Evolutionary conservation across 1,140 invertebrate genomes (phyloP), one percentile per base, ranked within the genome.

Genomic region (Saccostrea echinata): DNA sequence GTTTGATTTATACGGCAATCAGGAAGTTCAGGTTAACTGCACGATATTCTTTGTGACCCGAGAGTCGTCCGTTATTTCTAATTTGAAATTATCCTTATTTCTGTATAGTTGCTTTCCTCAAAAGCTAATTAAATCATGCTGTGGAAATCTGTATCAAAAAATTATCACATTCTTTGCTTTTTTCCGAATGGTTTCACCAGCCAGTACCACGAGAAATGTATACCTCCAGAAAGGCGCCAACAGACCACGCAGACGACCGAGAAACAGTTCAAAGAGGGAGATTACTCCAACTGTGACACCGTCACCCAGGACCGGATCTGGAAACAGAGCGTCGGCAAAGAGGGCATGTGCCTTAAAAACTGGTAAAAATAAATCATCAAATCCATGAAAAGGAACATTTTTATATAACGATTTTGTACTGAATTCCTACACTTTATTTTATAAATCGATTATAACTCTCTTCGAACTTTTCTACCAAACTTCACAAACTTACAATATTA

Each of bases 271-370:
- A 88, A 87, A 16, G 90, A 91, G 33, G 90, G 84, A 0, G 92
- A 93, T 52, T 90, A 87, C 85, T 86, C 81, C 71, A 90, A 90
- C n/a, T 93, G 91, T 85, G 91, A 93, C 76, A 33, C 55, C 11
- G 91, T 93, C 43, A 91, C 91, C 2, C 91, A 92, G 84, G 90
- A 92, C 68, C 88, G 87, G 13, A 91, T 93, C 52, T 93, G 93
- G 93, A 92, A 92, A 85, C 89, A 93, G 83, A 89, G 85, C 27
- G 91, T 93, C 0, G 84, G 86, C 16, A 82, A 87, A 12, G 93
- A 93, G 81, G 86, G 88, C 64, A 84, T 88, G 21, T 92, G 93
- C 68, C 88, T 91, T 11, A 92, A 93, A 90, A 92, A 92, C 83
- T 93, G 93, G 93, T 93, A 81, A 87, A 88, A 87, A 16, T 24